These are phyloP conservation scores for Neoseiulus cucumeris DNA, from an alignment of 1,140 invertebrate species.

Conservation along the genomic window DNA sequence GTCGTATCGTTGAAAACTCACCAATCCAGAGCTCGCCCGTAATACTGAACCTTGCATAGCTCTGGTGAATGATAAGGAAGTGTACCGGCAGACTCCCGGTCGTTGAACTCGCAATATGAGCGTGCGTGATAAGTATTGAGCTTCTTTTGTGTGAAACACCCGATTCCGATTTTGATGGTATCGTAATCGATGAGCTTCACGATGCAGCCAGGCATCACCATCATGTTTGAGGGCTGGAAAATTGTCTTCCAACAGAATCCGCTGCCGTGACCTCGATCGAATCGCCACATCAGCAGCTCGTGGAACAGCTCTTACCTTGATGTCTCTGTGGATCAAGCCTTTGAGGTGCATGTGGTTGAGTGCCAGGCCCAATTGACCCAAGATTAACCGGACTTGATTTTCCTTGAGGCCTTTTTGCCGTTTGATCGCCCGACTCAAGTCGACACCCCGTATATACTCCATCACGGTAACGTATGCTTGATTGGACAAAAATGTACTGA, in stretches of 20 bases:
- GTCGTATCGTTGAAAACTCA: not conserved
- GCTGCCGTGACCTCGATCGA: too few relatives aligned
- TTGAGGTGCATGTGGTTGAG: not conserved
- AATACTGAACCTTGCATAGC: not conserved
- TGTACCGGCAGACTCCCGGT: not conserved
- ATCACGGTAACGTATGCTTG: not conserved
- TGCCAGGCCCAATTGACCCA: not conserved
- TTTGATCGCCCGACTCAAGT: not conserved
- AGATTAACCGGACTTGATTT: not conserved
- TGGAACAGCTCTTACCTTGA: not conserved
- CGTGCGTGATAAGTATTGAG: not conserved
- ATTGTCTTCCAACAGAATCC: too few relatives aligned
- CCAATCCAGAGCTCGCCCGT: slow-evolving; percentile 4
- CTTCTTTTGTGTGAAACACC: not conserved
- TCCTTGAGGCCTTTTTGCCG: not conserved
- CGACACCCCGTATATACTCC: not conserved
- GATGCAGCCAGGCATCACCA: not conserved
- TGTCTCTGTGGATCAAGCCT: not conserved
- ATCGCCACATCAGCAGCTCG: too few relatives aligned
- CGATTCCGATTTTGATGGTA: not conserved
- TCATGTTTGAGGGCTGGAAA: not conserved
- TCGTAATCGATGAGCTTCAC: slow-evolving; percentile 3
- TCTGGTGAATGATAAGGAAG: not conserved
- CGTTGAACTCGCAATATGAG: not conserved
- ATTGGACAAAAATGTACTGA: not conserved